A percentile compares a stretch with the other conserved stretches of the same genome.
Conservation (phyloP, 2,113 vertebrate genomes). For the Diglossa brunneiventris region DNA sequence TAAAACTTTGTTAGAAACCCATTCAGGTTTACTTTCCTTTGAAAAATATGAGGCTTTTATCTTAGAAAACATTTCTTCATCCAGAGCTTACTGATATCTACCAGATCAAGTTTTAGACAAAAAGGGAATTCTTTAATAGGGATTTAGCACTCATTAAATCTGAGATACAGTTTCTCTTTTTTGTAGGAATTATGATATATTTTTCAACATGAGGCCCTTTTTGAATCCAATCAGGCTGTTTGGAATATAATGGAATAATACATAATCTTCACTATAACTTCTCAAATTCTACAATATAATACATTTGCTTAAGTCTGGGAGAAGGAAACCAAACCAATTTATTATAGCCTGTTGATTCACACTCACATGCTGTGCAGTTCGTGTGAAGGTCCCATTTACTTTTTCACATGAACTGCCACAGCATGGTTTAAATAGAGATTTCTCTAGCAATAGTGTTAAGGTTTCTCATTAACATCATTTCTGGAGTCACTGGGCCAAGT, state of each 20-base stretch:
- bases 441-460: conserved; percentile 51
- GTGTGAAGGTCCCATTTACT: conserved; percentile 67
- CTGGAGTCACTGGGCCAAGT: conserved; percentile 60
- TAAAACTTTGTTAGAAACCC: neutral
- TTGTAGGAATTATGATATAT: neutral
- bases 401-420: conserved; percentile 72
- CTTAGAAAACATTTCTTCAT: neutral
- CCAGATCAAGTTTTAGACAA: neutral
- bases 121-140: neutral
- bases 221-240: neutral
- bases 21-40: neutral
- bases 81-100: neutral
- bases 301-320: conserved; percentile 26
- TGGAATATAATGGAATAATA: neutral
- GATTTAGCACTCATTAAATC: neutral
- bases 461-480: conserved; percentile 68
- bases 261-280: neutral
- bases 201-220: neutral
- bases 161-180: neutral
- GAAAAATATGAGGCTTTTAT: neutral
- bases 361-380: conserved; percentile 66
- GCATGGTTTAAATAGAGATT: conserved; percentile 71
- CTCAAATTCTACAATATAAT: conserved; percentile 32
- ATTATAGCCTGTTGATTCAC: conserved; percentile 68
- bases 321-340: conserved; percentile 55